Percentiles rank a stretch among this genome's conserved stretches.
Evolutionary conservation across 2,888 invertebrate species (phyloP).

Genomic region (Minunthozetes semirufus): DNA sequence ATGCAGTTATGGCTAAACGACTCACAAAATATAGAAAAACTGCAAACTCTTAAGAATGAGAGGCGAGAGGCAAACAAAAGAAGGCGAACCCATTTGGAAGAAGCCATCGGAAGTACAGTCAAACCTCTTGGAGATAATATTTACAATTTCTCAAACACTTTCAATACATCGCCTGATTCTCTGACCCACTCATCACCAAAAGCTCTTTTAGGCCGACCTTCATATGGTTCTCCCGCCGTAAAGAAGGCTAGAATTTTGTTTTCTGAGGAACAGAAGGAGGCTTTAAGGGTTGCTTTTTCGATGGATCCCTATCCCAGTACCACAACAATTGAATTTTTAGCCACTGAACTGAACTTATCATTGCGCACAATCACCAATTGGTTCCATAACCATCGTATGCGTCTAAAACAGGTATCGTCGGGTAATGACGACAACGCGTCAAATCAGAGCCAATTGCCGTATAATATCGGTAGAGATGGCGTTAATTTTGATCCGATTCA

Average conservation of each 20-base stretch:
- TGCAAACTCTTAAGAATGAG: constrained; percentile 81
- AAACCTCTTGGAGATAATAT: constrained; percentile 40
- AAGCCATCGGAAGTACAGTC: constrained; percentile 44
- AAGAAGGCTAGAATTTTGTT: constrained; percentile 93
- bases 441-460: constrained; percentile 50
- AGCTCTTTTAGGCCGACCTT: constrained; percentile 9
- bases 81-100: constrained; percentile 53
- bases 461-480: constrained; percentile 41
- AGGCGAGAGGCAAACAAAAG: constrained; percentile 69
- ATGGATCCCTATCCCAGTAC: constrained; percentile 96
- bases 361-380: constrained; percentile 97
- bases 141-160: constrained; percentile 39
- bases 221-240: constrained; percentile 55
- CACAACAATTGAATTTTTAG: constrained; percentile 89
- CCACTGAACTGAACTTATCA: constrained; percentile 79
- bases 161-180: constrained; percentile 40
- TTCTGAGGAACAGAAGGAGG: constrained; percentile 97
- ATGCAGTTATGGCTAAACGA: constrained; percentile 97
- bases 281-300: constrained; percentile 83
- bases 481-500: constrained; percentile 75
- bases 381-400: constrained; percentile 99
- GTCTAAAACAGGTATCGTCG: constrained; percentile 65
- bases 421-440: constrained; percentile 24
- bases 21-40: constrained; percentile 83
- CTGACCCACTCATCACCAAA: not conserved